Evolutionary conservation across 2,797 vertebrate genomes (phyloP).

Genomic region (Protosalanx chinensis): DNA sequence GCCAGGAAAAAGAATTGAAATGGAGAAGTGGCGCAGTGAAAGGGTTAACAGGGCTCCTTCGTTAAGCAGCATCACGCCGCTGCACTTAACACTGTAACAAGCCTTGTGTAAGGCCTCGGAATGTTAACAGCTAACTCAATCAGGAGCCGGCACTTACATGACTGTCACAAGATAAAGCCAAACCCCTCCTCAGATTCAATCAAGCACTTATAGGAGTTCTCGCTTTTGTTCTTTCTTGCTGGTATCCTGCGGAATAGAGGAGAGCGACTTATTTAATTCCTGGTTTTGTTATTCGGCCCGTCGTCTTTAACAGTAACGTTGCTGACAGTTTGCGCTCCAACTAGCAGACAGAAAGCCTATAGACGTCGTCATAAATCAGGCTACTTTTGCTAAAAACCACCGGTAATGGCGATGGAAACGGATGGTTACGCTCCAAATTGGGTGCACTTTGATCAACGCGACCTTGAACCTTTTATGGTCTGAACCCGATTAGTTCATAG

Average conservation of each 20-base stretch:
- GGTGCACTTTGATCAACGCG: not conserved
- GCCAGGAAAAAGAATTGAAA: not conserved
- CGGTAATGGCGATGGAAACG: not conserved
- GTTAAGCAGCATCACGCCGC: conserved; percentile 61
- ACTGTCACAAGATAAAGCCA: conserved; percentile 64
- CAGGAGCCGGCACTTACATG: conserved; percentile 50
- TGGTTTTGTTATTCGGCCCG: not conserved
- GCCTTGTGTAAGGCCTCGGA: conserved; percentile 43
- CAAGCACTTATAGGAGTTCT: conserved; percentile 27
- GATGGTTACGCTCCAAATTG: not conserved
- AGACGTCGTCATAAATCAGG: not conserved
- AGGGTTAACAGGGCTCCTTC: conserved; percentile 30
- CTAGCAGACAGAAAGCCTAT: not conserved
- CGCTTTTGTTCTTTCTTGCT: conserved; percentile 29
- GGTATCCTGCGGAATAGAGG: conserved; percentile 19
- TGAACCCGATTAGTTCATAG: not conserved
- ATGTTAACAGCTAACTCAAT: conserved; percentile 54
- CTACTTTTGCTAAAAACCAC: not conserved
- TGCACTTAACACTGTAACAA: conserved; percentile 62
- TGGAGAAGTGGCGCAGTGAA: not conserved
- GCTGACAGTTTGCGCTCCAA: not conserved
- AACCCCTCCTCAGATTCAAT: conserved; percentile 56
- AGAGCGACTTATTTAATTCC: not conserved
- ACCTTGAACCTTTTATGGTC: not conserved
- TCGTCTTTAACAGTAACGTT: not conserved